These are phyloP conservation scores for Celastrina argiolus DNA, from an alignment of 2,888 invertebrate genomes.

Conservation along the genomic window DNA sequence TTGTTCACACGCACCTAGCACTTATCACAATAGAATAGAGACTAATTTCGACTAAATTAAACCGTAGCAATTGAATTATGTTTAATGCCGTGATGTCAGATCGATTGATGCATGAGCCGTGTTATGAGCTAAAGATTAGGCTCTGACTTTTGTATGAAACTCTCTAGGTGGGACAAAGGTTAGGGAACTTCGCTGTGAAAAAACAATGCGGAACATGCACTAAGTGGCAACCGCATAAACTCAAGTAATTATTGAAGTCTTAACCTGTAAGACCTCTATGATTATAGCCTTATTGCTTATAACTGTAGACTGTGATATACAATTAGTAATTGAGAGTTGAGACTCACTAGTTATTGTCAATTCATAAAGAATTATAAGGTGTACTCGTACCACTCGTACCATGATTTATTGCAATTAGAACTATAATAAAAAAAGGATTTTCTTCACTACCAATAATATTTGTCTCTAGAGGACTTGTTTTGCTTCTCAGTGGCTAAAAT, in stretches of 20 bases:
- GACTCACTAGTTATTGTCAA: background rate
- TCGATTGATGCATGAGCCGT: constrained; percentile 21
- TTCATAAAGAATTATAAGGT: background rate
- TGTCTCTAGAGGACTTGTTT: too few relatives aligned
- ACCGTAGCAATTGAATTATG: background rate
- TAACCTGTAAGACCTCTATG: constrained; percentile 7
- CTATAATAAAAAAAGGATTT: too few relatives aligned
- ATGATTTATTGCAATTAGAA: too few relatives aligned
- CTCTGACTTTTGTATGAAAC: constrained; percentile 7
- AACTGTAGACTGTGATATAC: background rate
- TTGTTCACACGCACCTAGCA: background rate
- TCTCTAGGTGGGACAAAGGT: background rate
- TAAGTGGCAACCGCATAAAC: background rate
- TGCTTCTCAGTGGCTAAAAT: too few relatives aligned
- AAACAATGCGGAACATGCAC: background rate
- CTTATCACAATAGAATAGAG: constrained; percentile 4
- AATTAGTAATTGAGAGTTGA: background rate
- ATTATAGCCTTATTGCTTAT: constrained; percentile 1
- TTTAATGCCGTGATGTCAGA: constrained; percentile 19
- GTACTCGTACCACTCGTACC: too few relatives aligned
- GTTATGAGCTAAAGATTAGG: constrained; percentile 16
- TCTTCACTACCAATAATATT: too few relatives aligned
- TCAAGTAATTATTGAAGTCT: background rate
- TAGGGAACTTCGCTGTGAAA: background rate
- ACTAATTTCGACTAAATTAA: background rate